phyloP scores from a whole-genome alignment of 2,888 invertebrate species.

The Clusia tigrina region DNA sequence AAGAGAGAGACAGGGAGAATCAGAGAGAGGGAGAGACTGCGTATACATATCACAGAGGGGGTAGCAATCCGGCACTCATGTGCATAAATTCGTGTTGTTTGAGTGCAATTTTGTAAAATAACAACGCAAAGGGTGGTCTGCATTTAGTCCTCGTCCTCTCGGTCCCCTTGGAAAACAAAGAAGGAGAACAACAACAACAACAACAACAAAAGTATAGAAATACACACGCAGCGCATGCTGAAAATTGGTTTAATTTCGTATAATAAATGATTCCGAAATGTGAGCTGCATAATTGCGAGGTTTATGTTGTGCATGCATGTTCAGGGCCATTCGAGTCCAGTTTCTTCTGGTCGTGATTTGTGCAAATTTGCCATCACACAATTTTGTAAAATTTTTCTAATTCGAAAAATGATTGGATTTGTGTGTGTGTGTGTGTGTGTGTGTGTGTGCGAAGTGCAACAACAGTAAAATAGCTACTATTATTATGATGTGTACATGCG shows the following conservation, averaged over 20 bases:
- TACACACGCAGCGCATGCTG: slow-evolving; percentile 3
- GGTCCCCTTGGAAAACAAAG: neutral
- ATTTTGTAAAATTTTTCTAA: neutral
- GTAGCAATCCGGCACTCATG: neutral
- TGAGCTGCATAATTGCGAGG: neutral
- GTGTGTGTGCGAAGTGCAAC: too few relatives aligned
- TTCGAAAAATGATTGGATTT: neutral
- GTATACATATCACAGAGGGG: neutral
- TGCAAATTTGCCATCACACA: too few relatives aligned
- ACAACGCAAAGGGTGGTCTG: neutral
- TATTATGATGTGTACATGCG: too few relatives aligned
- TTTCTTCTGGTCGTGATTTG: too few relatives aligned
- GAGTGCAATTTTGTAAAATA: neutral
- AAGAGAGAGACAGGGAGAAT: neutral
- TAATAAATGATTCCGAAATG: slow-evolving; percentile 1
- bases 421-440: too few relatives aligned
- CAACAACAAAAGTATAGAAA: too few relatives aligned
- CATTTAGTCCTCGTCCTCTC: neutral
- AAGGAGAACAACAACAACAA: too few relatives aligned
- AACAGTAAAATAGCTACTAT: too few relatives aligned
- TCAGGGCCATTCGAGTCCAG: neutral
- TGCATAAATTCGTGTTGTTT: neutral
- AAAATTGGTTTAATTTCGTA: slow-evolving; percentile 1
- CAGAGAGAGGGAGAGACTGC: neutral
- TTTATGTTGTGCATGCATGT: neutral